phyloP scores from a whole-genome alignment of 2,797 vertebrate species.

The Brachymystax lenok region DNA sequence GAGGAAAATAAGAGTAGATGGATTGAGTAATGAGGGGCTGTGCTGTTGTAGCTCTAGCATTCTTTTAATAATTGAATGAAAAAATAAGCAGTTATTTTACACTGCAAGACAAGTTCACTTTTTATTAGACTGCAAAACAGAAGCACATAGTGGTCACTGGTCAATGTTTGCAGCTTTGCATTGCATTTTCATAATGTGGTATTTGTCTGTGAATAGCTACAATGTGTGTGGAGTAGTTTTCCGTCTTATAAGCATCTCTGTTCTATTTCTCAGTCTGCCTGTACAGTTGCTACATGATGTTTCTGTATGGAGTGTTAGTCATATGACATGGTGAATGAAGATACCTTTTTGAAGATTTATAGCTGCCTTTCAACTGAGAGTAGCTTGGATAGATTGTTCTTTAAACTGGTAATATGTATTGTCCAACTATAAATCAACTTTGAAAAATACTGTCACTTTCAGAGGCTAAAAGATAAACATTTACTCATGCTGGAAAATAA shows the following conservation, averaged over 20 bases:
- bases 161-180: neutral
- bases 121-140: neutral
- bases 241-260: too few species aligned
- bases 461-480: neutral
- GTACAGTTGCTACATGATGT: neutral
- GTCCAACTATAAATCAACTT: neutral
- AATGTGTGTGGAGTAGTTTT: neutral
- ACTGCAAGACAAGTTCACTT: neutral
- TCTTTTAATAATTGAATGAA: slow-evolving; percentile 9
- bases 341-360: neutral
- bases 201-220: neutral
- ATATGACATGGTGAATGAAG: neutral
- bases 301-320: neutral
- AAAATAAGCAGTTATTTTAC: too few species aligned
- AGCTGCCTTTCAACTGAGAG: neutral
- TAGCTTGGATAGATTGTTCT: neutral
- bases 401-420: neutral
- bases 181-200: neutral
- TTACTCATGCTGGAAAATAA: slow-evolving; percentile 1
- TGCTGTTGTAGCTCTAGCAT: slow-evolving; percentile 25
- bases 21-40: slow-evolving; percentile 15
- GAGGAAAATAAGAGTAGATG: neutral
- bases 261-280: neutral
- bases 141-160: neutral
- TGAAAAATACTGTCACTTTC: neutral